Conservation (phyloP, 2,797 vertebrate genomes). For the Botia kubotai region DNA sequence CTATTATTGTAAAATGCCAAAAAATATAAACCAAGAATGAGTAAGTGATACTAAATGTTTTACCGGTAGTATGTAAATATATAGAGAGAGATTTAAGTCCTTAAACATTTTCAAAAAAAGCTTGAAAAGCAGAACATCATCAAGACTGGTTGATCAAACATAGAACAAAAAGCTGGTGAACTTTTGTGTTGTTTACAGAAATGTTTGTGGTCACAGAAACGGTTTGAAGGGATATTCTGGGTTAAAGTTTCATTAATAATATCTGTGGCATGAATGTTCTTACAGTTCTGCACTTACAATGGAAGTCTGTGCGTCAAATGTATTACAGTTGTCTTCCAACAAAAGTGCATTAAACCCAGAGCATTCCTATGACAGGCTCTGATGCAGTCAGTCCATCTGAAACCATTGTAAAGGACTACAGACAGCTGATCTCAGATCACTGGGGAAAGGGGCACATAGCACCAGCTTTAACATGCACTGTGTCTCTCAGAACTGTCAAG, state of each 20-base stretch:
- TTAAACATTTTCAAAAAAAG: too few species aligned
- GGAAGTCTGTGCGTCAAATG: background rate
- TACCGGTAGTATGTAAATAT: too few species aligned
- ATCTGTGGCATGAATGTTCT: background rate
- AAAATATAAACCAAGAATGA: too few species aligned
- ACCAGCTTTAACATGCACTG: background rate
- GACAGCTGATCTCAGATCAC: slow-evolving; percentile 16
- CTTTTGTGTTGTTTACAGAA: background rate
- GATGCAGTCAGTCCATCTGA: background rate
- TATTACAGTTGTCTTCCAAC: background rate
- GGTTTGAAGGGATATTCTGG: background rate
- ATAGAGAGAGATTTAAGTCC: too few species aligned
- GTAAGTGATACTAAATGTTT: too few species aligned
- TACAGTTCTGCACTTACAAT: background rate
- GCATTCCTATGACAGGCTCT: slow-evolving; percentile 34
- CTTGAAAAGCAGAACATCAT: too few species aligned
- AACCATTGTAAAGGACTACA: slow-evolving; percentile 3
- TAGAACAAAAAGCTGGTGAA: background rate
- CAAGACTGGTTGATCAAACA: background rate
- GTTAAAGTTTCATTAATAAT: background rate
- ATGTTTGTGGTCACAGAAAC: background rate
- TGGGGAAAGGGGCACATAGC: background rate
- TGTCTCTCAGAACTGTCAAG: slow-evolving; percentile 38
- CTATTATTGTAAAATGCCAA: too few species aligned
- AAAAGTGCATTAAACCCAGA: too few species aligned